A percentile compares a stretch with the other conserved stretches of the same genome.
Evolutionary conservation across 2,888 invertebrate genomes (phyloP).

Genomic region (Leptarthrus brevirostris): DNA sequence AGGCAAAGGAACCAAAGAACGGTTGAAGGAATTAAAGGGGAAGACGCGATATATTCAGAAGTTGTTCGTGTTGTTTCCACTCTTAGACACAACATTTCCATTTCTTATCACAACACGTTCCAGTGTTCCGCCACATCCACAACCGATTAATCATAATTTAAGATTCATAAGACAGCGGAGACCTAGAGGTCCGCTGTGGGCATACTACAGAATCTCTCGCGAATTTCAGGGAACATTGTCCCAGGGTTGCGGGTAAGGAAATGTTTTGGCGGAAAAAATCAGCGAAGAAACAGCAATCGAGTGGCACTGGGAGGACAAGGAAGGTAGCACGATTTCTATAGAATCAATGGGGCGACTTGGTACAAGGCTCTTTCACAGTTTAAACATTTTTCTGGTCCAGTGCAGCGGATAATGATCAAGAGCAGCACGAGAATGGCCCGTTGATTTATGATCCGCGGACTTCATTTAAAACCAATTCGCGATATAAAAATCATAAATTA

Average conservation of each 20-base stretch:
- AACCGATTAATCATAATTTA: constrained; percentile 53
- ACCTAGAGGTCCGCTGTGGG: constrained; percentile 33
- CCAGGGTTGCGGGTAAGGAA: constrained; percentile 3
- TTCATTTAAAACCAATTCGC: constrained; percentile 51
- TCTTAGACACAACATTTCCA: constrained; percentile 52
- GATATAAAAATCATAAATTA: constrained; percentile 52
- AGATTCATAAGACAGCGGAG: constrained; percentile 51
- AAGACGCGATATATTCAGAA: constrained; percentile 51
- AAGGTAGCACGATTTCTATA: constrained; percentile 47
- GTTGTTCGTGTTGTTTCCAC: constrained; percentile 51
- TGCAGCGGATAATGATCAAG: constrained; percentile 52
- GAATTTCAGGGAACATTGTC: constrained; percentile 19
- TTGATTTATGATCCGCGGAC: constrained; percentile 50
- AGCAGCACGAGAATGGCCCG: constrained; percentile 43
- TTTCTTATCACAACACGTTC: constrained; percentile 53
- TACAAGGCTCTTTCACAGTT: constrained; percentile 18
- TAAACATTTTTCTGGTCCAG: constrained; percentile 50
- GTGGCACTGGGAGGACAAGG: constrained; percentile 36
- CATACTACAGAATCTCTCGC: constrained; percentile 1
- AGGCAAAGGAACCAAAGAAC: neutral
- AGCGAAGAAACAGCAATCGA: constrained; percentile 45
- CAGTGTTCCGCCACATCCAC: constrained; percentile 52
- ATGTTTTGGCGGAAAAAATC: constrained; percentile 41
- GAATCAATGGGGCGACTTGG: constrained; percentile 31
- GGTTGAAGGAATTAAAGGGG: constrained; percentile 30